These are phyloP conservation scores for Hippoglossus stenolepis DNA, from an alignment of 2,113 vertebrate genomes.

Conservation along the genomic window DNA sequence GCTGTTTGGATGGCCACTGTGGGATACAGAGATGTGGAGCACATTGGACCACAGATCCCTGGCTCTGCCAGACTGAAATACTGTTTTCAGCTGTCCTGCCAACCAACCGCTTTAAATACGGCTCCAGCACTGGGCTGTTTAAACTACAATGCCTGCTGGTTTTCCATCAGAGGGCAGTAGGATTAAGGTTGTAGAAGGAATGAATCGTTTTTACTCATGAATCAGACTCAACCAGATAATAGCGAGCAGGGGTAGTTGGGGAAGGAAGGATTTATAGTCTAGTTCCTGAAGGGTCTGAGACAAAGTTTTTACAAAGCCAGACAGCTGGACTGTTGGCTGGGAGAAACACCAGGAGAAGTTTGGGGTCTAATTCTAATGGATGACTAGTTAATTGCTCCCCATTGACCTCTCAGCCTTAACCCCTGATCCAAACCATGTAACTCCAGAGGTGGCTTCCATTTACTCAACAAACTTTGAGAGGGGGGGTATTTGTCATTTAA, in stretches of 20 bases:
- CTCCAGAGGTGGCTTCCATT: constrained; percentile 48
- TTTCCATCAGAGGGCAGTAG: constrained; percentile 44
- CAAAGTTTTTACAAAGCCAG: constrained; percentile 63
- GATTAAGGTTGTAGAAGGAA: constrained; percentile 37
- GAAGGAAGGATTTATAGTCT: constrained; percentile 6
- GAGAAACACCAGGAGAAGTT: constrained; percentile 52
- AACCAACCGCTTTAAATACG: constrained; percentile 45
- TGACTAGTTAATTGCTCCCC: constrained; percentile 42
- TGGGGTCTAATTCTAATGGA: constrained; percentile 24
- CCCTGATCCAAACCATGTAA: constrained; percentile 40
- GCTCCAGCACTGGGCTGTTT: constrained; percentile 26
- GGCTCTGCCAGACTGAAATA: constrained; percentile 52
- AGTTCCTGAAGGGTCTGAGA: constrained; percentile 51
- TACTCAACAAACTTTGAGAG: constrained; percentile 44
- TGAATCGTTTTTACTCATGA: constrained; percentile 22
- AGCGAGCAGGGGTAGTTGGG: constrained; percentile 34
- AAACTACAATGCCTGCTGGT: constrained; percentile 47
- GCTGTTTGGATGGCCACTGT: constrained; percentile 42
- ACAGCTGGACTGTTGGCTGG: constrained; percentile 83
- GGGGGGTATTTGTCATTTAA: constrained; percentile 39
- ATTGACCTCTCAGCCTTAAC: constrained; percentile 32
- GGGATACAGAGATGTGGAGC: constrained; percentile 49
- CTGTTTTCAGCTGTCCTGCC: constrained; percentile 51
- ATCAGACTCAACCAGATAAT: constrained; percentile 31
- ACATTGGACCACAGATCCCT: constrained; percentile 49